phyloP scores from a whole-genome alignment of 2,113 vertebrate species.

The Marcusenius ussheri region DNA sequence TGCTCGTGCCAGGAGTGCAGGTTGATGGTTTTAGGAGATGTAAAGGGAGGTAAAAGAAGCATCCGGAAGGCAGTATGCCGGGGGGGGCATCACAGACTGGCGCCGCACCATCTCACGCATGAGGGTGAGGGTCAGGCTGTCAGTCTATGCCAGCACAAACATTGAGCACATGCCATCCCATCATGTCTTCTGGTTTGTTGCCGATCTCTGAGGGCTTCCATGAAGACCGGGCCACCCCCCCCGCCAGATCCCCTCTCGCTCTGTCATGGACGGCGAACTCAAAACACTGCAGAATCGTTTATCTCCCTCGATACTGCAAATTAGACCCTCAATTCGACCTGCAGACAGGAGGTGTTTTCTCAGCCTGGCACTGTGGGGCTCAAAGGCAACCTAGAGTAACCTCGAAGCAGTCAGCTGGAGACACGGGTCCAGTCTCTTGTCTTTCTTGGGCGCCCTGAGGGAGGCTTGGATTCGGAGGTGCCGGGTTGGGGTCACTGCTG shows the following conservation, averaged over 20 bases:
- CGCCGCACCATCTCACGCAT: neutral
- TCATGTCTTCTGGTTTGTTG: neutral
- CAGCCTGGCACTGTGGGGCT: neutral
- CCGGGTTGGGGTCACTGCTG: neutral
- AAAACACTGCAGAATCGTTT: neutral
- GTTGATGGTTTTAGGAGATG: conserved; percentile 15
- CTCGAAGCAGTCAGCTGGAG: neutral
- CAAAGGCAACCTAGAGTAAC: neutral
- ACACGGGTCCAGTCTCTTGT: neutral
- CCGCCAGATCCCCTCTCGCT: neutral
- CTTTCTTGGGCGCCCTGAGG: neutral
- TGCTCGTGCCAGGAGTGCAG: neutral
- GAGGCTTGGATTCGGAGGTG: neutral
- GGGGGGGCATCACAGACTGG: neutral
- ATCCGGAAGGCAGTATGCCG: too few relatives aligned
- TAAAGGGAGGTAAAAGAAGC: neutral
- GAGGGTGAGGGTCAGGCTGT: neutral
- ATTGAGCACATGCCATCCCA: neutral
- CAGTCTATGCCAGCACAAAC: neutral
- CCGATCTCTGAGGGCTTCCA: neutral
- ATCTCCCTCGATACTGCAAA: neutral
- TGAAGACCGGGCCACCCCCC: neutral
- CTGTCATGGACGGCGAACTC: neutral
- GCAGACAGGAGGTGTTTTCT: neutral
- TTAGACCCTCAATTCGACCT: neutral